phyloP scores from a whole-genome alignment of 2,888 invertebrate genomes.

The Tipula vernalis region DNA sequence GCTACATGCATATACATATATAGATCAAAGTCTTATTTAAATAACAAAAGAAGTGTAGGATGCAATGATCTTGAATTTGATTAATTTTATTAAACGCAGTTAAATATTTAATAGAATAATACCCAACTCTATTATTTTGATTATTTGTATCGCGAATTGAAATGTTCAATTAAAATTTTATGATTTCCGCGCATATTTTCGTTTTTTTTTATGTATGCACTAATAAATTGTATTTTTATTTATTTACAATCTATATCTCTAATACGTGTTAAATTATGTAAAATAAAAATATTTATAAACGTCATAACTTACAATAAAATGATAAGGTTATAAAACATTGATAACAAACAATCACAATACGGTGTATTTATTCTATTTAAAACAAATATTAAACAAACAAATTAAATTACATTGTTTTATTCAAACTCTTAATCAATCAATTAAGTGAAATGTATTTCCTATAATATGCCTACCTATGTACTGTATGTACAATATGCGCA shows the following conservation, averaged over 20 bases:
- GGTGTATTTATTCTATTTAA: neutral
- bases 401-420: neutral
- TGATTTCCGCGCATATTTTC: neutral
- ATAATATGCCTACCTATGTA: neutral
- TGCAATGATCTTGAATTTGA: neutral
- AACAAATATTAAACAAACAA: neutral
- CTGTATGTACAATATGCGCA: neutral
- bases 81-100: neutral
- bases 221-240: neutral
- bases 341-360: neutral
- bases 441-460: neutral
- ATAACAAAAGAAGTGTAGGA: neutral
- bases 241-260: neutral
- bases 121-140: neutral
- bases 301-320: neutral
- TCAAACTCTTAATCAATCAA: neutral
- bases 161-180: neutral
- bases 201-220: neutral
- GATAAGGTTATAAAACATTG: neutral
- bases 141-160: neutral
- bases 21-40: neutral
- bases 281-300: neutral
- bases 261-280: neutral
- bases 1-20: neutral
- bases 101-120: neutral